Evolutionary conservation across 1,140 invertebrate species (phyloP).

Genomic region (Neotoxoptera formosana): DNA sequence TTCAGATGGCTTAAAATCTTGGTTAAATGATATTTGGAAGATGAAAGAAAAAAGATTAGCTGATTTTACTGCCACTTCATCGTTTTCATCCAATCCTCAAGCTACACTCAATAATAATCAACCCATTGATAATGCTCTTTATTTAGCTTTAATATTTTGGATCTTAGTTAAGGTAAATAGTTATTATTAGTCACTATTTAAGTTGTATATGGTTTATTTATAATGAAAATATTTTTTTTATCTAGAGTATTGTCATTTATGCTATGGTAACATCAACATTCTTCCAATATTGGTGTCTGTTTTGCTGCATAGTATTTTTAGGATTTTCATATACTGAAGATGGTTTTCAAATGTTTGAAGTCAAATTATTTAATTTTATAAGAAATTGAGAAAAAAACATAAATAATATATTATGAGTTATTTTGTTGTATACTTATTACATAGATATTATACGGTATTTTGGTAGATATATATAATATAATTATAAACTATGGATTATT

Average conservation of each 20-base stretch:
- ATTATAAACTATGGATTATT: not conserved
- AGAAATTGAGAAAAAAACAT: not conserved
- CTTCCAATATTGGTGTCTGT: constrained; percentile 47
- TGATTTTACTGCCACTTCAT: constrained; percentile 69
- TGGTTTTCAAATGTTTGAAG: constrained; percentile 56
- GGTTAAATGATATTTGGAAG: constrained; percentile 77
- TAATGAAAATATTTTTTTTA: not conserved
- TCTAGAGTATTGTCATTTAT: constrained; percentile 25
- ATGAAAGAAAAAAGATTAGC: constrained; percentile 73
- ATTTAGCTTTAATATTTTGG: constrained; percentile 69
- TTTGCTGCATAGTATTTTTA: constrained; percentile 44
- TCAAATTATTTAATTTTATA: constrained; percentile 31
- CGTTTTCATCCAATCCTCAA: constrained; percentile 63
- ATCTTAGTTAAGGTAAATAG: constrained; percentile 60
- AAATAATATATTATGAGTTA: not conserved
- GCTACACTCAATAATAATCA: constrained; percentile 59
- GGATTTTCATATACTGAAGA: constrained; percentile 38
- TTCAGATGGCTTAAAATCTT: constrained; percentile 69
- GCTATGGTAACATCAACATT: not conserved
- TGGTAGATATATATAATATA: not conserved
- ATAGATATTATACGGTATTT: not conserved
- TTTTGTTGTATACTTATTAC: not conserved
- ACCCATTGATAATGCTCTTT: constrained; percentile 64
- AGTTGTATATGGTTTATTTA: not conserved
- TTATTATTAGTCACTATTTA: not conserved